Conservation (phyloP, 2,797 vertebrate species). For the Parauchenoglanis punctatus region DNA sequence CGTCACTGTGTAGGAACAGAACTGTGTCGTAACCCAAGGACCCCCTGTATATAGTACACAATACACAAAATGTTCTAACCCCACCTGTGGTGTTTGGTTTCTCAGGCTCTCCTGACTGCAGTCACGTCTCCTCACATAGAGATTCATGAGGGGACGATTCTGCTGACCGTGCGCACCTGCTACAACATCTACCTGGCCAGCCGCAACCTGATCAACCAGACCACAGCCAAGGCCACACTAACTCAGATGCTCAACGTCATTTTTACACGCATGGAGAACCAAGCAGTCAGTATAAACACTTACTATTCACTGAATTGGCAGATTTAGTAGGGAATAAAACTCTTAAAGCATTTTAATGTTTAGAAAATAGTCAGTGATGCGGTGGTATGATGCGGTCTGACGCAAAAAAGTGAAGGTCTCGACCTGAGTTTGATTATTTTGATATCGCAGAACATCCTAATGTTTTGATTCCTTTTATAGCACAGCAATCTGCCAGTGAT, state of each 20-base stretch:
- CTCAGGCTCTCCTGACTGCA: constrained; percentile 90
- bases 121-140: constrained; percentile 96
- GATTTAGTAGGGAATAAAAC: background rate
- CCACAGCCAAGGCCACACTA: constrained; percentile 95
- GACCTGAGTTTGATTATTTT: background rate
- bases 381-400: background rate
- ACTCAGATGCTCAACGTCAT: constrained; percentile 99
- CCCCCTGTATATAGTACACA: background rate
- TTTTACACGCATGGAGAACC: constrained; percentile 96
- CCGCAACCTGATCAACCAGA: constrained; percentile 99
- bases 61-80: background rate
- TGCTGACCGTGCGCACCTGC: constrained; percentile 95
- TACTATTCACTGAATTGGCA: background rate
- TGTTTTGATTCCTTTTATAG: background rate
- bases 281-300: constrained; percentile 81
- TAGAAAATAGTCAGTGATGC: background rate
- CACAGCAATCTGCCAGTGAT: no score
- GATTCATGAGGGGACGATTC: constrained; percentile 94
- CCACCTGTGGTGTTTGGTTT: constrained; percentile 33
- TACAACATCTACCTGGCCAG: constrained; percentile 99
- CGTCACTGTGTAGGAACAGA: no score
- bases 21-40: no score
- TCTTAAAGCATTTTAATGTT: background rate
- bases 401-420: background rate
- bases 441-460: background rate